Evolutionary conservation across 2,797 vertebrate genomes (phyloP), one percentile per base, ranked within the genome.

Genomic region (Acridotheres tristis): DNA sequence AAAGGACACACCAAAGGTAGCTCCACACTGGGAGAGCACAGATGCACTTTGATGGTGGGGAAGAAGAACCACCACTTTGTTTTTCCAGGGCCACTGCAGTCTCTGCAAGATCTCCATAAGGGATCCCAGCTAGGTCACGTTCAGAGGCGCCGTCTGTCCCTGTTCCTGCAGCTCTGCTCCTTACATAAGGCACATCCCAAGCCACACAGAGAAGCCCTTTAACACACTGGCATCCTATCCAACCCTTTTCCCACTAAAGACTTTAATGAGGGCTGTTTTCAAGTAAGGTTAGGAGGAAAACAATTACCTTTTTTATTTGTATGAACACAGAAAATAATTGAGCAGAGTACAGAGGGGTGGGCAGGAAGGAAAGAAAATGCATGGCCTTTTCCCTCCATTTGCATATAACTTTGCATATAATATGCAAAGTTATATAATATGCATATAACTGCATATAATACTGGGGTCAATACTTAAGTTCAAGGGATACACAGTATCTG

Each of bases 181-280:
- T 97, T 94, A 96, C 38, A 0, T 91, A 87, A 91, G 53, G 78
- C 21, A 2, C 48, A 65, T 45, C 43, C 72, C 15, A 29, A 43
- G 57, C 12, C 6, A 2, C 29, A 85, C 96, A 96, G 72, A 95
- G 81, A 30, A 72, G 21, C 34, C 62, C 91, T 97, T 88, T 71
- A 54, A 88, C 1, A 12, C 3, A 8, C 47, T 72, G 55, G 38
- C 45, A 85, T 90, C 54, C 74, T 50, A 54, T 29, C 71, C 85
- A 90, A 45, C 3, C 78, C 61, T 67, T 40, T 55, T 84, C 53
- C 38, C 68, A 74, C 20, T 73, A 73, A 19, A 42, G 53, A 72
- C 20, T 34, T 95, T 96, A 96, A 92, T 93, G 62, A 95, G 86
- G 77, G 18, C 38, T 93, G 59, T 63, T 97, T 96, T 82, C 45